Conservation (phyloP, 2,797 vertebrate genomes). For the Syngnathus acus region DNA sequence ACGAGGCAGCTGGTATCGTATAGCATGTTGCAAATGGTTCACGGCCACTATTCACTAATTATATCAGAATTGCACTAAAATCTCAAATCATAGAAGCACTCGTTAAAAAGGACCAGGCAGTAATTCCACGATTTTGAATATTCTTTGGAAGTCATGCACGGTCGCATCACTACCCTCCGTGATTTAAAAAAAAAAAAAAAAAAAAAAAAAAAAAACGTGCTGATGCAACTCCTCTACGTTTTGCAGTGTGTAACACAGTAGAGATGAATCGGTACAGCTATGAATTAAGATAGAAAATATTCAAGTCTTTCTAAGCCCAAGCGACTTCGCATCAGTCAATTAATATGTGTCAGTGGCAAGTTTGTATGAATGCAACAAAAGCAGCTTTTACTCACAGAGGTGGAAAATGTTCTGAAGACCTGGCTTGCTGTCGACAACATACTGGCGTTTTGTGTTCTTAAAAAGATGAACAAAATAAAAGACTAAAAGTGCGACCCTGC, state of each 20-base stretch:
- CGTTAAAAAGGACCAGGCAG: not conserved
- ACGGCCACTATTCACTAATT: too few relatives aligned
- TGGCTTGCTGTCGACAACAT: constrained; percentile 8
- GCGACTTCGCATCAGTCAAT: too few relatives aligned
- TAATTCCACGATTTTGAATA: not conserved
- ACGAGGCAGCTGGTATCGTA: not conserved
- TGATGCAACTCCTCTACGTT: not conserved
- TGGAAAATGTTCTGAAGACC: constrained; percentile 3
- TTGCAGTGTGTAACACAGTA: not conserved
- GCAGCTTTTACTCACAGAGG: constrained; percentile 6
- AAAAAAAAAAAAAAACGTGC: not conserved
- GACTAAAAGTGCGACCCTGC: not conserved
- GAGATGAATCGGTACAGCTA: not conserved
- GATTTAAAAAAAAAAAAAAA: not conserved
- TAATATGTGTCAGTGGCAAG: too few relatives aligned
- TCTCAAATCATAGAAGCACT: not conserved
- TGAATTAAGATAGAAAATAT: not conserved
- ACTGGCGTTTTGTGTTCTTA: not conserved
- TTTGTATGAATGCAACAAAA: not conserved
- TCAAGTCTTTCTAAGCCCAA: not conserved
- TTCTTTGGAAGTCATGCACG: not conserved
- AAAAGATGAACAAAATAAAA: not conserved
- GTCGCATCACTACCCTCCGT: not conserved
- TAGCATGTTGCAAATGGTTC: not conserved
- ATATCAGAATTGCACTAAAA: not conserved